Percentiles rank a stretch among this genome's conserved stretches.
Conservation (phyloP, 2,113 vertebrate genomes). For the Choloepus hoffmanni region DNA sequence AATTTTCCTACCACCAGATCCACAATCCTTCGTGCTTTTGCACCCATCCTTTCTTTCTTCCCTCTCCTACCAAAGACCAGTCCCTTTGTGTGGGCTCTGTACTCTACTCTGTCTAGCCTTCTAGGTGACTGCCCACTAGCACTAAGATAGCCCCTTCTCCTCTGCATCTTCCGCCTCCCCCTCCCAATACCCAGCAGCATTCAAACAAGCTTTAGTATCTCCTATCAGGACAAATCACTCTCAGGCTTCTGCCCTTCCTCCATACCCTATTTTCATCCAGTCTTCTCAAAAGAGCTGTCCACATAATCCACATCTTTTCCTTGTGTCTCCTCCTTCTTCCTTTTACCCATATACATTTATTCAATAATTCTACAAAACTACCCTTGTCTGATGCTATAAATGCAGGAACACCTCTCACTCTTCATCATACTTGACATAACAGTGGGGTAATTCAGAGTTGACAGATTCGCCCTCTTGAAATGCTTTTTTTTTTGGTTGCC, state of each 20-base stretch:
- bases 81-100: background rate
- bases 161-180: background rate
- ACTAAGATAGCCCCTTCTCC: background rate
- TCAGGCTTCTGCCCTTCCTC: background rate
- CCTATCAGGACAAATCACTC: background rate
- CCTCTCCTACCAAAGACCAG: background rate
- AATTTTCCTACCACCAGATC: background rate
- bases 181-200: background rate
- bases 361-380: background rate
- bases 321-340: background rate
- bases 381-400: background rate
- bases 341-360: background rate
- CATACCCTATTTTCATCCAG: background rate
- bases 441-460: background rate
- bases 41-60: background rate
- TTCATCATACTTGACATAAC: background rate
- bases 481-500: background rate
- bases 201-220: background rate
- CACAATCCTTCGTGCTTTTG: background rate
- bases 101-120: background rate
- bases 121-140: background rate
- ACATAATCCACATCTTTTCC: background rate
- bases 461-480: constrained; percentile 4
- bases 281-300: background rate
- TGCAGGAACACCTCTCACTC: background rate